phyloP scores from a whole-genome alignment of 2,888 invertebrate genomes.

The Toxonevra muliebris region DNA sequence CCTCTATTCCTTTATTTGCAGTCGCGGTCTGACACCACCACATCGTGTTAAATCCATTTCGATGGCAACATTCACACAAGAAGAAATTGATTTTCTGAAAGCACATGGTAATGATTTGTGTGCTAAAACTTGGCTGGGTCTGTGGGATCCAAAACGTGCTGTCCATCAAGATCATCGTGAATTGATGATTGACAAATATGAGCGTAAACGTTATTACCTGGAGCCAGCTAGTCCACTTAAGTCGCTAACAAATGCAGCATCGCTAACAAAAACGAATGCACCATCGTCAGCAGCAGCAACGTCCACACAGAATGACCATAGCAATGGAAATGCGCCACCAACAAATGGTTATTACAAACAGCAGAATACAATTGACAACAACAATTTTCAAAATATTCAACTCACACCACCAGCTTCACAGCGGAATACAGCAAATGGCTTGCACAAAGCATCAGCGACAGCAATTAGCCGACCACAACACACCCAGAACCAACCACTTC shows the following conservation, averaged over 20 bases:
- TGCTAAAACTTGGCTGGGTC: slow-evolving; percentile 90
- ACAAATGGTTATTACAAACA: slow-evolving; percentile 40
- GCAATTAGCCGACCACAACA: slow-evolving; percentile 58
- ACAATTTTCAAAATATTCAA: slow-evolving; percentile 57
- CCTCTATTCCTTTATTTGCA: slow-evolving; percentile 66
- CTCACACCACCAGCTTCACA: slow-evolving; percentile 62
- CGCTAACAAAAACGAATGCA: slow-evolving; percentile 41
- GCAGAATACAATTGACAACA: slow-evolving; percentile 48
- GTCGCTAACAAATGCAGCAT: slow-evolving; percentile 60
- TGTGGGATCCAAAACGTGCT: slow-evolving; percentile 83
- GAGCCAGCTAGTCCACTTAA: slow-evolving; percentile 66
- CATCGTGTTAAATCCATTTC: slow-evolving; percentile 98
- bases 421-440: slow-evolving; percentile 58
- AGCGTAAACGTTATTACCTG: slow-evolving; percentile 77
- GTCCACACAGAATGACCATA: slow-evolving; percentile 36
- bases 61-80: slow-evolving; percentile 96
- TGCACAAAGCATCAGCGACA: slow-evolving; percentile 54
- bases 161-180: slow-evolving; percentile 92
- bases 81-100: slow-evolving; percentile 92
- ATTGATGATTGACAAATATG: slow-evolving; percentile 95
- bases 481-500: slow-evolving; percentile 40
- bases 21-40: slow-evolving; percentile 96
- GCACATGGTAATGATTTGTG: slow-evolving; percentile 94
- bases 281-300: slow-evolving; percentile 31
- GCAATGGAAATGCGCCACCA: slow-evolving; percentile 30